Evolutionary conservation across 2,888 invertebrate species (phyloP), one percentile per base, ranked within the genome.

Genomic region (Agriotes lineatus): DNA sequence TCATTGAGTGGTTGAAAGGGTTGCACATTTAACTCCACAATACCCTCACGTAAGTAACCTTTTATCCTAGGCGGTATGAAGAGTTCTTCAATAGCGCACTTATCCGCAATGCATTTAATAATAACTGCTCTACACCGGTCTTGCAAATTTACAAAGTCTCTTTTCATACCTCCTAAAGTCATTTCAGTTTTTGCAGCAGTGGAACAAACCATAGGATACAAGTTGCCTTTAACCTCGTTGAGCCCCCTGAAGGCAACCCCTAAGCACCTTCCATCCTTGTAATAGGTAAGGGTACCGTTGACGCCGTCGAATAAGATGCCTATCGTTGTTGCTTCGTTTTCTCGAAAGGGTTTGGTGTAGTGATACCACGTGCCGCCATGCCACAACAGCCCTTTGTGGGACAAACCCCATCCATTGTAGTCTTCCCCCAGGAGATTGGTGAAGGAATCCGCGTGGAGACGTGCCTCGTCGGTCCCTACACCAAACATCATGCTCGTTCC

Each of bases 401-500:
- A 91, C 16, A 93, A 81, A 0, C 91, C 92, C 92, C 92, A 93
- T 54, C 91, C 89, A 69, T 88, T 85, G 50, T 87, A 86, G 79
- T 92, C 90, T 81, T 91, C 90, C n/a, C 93, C 93, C 22, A 93
- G 82, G 76, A 93, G 84, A 80, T 92, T 91, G 22, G 89, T 88
- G 80, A 92, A 93, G 10, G 89, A 86, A 78, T 90, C 89, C 0
- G 88, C 89, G 79, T 92, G 91, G 1, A 92, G 83, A 3, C 89
- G 83, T 1, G 76, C 74, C 10, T 72, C 72, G 35, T 70, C 71
- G 18, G 78, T 78, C 39, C 90, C 90, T 50, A 91, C 85, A 12
- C 92, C 93, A 76, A 93, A 91, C 92, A 93, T 92, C 85, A 93
- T 91, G 76, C 91, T 88, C 0, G 92, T 92, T 18, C 92, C 92